These are phyloP conservation scores for Odontophorus gujanensis DNA, from an alignment of 2,113 vertebrate species.

Conservation along the genomic window DNA sequence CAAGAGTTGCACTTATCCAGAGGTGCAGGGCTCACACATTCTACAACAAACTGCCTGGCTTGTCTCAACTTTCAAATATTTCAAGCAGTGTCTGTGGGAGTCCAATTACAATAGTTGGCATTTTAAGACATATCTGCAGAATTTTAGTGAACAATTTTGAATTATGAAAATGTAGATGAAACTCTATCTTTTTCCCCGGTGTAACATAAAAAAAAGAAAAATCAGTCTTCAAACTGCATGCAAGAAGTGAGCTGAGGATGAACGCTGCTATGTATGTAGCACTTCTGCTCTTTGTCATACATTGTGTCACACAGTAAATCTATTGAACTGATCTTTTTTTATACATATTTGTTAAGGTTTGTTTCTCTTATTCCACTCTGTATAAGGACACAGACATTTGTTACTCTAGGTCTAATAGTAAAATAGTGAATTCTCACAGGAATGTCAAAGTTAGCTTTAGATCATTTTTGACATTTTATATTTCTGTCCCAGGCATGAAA, in stretches of 20 bases:
- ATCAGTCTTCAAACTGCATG: neutral
- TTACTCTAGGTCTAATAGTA: neutral
- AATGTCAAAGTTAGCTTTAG: neutral
- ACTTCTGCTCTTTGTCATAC: neutral
- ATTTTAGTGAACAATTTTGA: neutral
- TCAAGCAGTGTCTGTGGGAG: neutral
- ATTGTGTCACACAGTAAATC: neutral
- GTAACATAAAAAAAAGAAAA: neutral
- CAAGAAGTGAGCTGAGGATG: neutral
- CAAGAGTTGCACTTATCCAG: neutral
- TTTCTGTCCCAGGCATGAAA: neutral
- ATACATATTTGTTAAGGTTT: neutral
- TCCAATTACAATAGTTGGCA: neutral
- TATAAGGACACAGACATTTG: neutral
- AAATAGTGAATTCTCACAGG: neutral
- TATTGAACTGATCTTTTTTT: neutral
- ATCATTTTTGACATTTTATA: too few species aligned
- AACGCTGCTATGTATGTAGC: neutral
- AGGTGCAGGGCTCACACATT: neutral
- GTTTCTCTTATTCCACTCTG: neutral
- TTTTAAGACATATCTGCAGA: neutral
- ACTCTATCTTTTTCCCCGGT: neutral
- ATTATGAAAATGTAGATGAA: neutral
- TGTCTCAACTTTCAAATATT: neutral
- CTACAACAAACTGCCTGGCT: neutral